A percentile compares a stretch with the other conserved stretches of the same genome.
These are phyloP conservation scores for Pseudococcus viburni DNA, from an alignment of 2,888 invertebrate species.

Conservation along the genomic window DNA sequence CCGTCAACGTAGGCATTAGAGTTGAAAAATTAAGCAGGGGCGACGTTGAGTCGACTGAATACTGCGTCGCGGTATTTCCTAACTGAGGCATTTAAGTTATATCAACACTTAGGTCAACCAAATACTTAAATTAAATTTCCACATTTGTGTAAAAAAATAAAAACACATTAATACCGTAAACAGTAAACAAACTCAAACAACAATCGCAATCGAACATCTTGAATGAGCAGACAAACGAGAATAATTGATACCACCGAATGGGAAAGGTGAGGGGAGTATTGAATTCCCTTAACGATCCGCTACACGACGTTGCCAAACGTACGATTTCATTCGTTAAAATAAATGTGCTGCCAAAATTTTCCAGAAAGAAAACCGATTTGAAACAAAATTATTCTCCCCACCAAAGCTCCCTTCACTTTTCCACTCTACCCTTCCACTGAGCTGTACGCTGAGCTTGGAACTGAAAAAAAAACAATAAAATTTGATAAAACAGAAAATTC, in stretches of 20 bases:
- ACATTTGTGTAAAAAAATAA: conserved; percentile 53
- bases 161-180: conserved; percentile 66
- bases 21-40: conserved; percentile 56
- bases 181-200: conserved; percentile 67
- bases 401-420: too few species aligned
- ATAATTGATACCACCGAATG: conserved; percentile 62
- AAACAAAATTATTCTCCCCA: too few species aligned
- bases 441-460: too few species aligned
- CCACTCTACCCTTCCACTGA: too few species aligned
- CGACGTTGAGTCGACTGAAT: conserved; percentile 62
- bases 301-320: conserved; percentile 60
- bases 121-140: conserved; percentile 60
- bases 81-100: conserved; percentile 67
- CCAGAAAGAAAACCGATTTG: too few species aligned
- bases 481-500: too few species aligned
- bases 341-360: too few species aligned
- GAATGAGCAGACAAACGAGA: conserved; percentile 55
- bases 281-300: conserved; percentile 60
- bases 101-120: conserved; percentile 59
- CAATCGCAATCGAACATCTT: conserved; percentile 65
- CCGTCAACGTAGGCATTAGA: conserved; percentile 65
- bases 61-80: conserved; percentile 65
- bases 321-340: too few species aligned
- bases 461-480: too few species aligned
- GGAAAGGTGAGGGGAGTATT: conserved; percentile 54